Conservation (phyloP, 2,888 invertebrate species). For the Cephus sareptanus region DNA sequence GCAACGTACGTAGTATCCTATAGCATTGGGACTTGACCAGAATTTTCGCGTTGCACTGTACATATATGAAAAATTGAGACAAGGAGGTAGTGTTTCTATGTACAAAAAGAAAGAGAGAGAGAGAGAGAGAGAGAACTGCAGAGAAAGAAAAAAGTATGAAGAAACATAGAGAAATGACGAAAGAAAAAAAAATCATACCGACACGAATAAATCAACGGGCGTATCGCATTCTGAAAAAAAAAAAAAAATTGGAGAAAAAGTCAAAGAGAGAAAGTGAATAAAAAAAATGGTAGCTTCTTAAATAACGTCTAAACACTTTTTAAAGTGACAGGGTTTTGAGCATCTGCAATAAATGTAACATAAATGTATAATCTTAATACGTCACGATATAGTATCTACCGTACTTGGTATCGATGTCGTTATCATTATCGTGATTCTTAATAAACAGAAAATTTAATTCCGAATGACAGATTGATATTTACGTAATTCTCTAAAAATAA, state of each 20-base stretch:
- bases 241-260: not conserved
- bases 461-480: not conserved
- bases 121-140: not conserved
- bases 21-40: not conserved
- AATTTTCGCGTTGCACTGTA: not conserved
- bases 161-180: not conserved
- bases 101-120: conserved; percentile 12
- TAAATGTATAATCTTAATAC: conserved; percentile 57
- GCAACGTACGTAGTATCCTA: not conserved
- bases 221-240: not conserved
- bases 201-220: not conserved
- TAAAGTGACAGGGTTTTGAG: conserved; percentile 51
- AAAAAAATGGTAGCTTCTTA: not conserved
- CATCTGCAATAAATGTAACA: conserved; percentile 58
- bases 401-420: conserved; percentile 40
- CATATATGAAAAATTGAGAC: not conserved
- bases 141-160: not conserved
- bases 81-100: conserved; percentile 5
- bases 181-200: not conserved
- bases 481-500: not conserved
- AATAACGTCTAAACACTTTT: conserved; percentile 32
- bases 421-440: not conserved
- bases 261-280: conserved; percentile 16
- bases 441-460: not conserved
- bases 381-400: conserved; percentile 46